phyloP scores from a whole-genome alignment of 2,113 vertebrate species.

The Isichthys henryi region DNA sequence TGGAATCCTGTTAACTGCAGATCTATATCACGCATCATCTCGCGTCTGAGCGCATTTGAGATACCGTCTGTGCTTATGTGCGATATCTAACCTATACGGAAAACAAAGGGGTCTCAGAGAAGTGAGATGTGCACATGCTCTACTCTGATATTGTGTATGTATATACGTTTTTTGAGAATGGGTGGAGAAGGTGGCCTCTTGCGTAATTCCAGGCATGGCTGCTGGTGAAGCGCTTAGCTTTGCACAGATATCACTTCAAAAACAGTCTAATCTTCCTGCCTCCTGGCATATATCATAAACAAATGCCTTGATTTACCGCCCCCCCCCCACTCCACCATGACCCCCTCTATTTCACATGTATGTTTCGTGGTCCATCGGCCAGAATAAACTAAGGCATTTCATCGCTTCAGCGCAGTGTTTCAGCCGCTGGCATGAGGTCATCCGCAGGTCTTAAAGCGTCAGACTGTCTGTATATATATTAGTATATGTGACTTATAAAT shows the following conservation, averaged over 20 bases:
- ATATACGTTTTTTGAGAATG: neutral
- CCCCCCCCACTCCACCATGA: no score
- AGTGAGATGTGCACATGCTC: neutral
- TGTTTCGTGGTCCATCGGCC: neutral
- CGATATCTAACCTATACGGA: neutral
- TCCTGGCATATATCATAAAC: neutral
- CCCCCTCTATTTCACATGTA: neutral
- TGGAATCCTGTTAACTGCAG: neutral
- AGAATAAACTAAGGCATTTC: neutral
- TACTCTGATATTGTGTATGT: neutral
- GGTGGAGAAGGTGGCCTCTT: neutral
- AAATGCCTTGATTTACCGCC: neutral
- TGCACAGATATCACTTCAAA: slow-evolving; percentile 62
- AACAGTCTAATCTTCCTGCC: slow-evolving; percentile 14
- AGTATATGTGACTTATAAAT: neutral
- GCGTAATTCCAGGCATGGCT: slow-evolving; percentile 52
- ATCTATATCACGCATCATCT: neutral
- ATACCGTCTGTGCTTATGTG: neutral
- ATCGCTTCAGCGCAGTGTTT: neutral
- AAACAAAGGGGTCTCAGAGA: neutral
- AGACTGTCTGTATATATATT: neutral
- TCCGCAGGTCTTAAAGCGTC: neutral
- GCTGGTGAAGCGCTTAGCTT: slow-evolving; percentile 45
- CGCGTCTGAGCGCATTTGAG: neutral
- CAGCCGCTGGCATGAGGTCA: neutral